Evolutionary conservation across 1,140 invertebrate species (phyloP).

Genomic region (Tetragonula clypearis): DNA sequence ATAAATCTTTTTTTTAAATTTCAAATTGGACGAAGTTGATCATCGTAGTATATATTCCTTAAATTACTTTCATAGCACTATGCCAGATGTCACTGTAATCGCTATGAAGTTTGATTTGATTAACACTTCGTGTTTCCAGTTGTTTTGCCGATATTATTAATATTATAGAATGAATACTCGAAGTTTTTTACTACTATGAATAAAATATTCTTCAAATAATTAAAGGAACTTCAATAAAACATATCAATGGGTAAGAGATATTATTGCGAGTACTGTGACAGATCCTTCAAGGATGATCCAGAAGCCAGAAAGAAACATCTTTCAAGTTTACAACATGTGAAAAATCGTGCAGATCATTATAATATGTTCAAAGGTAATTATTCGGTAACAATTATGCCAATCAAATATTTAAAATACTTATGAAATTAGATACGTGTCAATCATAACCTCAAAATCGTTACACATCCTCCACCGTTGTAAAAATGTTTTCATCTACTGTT

Average conservation of each 20-base stretch:
- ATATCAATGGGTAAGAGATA: conserved; percentile 84
- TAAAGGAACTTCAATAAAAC: neutral
- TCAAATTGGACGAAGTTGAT: neutral
- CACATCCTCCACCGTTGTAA: neutral
- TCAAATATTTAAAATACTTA: neutral
- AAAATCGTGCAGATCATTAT: conserved; percentile 84
- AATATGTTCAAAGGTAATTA: conserved; percentile 83
- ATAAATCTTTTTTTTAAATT: neutral
- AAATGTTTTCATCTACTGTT: conserved; percentile 52
- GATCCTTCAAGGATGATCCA: conserved; percentile 85
- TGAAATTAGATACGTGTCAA: no score
- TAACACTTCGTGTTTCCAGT: neutral
- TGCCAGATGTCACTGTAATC: conserved; percentile 13
- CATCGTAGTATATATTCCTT: neutral
- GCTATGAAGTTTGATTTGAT: neutral
- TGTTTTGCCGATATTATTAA: neutral
- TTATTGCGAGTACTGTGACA: conserved; percentile 87
- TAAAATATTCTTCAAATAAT: neutral
- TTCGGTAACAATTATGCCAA: neutral
- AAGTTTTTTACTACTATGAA: neutral
- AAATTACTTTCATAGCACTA: neutral
- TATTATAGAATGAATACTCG: neutral
- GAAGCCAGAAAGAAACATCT: conserved; percentile 85
- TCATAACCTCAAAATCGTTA: conserved; percentile 43
- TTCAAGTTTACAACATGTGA: conserved; percentile 84